Evolutionary conservation across 2,113 vertebrate species (phyloP).

Genomic region (Gracilinanus agilis): DNA sequence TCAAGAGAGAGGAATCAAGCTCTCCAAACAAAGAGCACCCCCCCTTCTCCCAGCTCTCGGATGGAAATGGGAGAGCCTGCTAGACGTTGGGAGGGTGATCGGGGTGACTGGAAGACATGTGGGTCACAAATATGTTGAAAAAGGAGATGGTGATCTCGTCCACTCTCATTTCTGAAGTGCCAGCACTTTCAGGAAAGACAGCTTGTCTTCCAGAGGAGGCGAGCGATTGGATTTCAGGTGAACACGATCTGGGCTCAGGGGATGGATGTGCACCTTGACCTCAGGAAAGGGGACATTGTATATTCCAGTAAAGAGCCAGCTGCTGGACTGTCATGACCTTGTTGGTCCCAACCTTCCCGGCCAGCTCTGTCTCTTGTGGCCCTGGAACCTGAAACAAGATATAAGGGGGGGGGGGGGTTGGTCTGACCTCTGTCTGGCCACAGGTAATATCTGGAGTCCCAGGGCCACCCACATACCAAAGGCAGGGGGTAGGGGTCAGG

Average conservation of each 20-base stretch:
- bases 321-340: background rate
- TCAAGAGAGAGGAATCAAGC: background rate
- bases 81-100: background rate
- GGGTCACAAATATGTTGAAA: background rate
- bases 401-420: too few relatives aligned
- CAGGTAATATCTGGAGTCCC: background rate
- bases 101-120: background rate
- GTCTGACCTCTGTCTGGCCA: background rate
- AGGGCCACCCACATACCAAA: background rate
- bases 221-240: background rate
- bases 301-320: background rate
- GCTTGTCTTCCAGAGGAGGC: background rate
- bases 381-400: background rate
- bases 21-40: background rate
- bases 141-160: background rate
- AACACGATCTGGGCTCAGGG: background rate
- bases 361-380: background rate
- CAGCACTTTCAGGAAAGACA: background rate
- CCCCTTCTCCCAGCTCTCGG: background rate
- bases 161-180: background rate
- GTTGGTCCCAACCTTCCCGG: background rate
- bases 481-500: background rate
- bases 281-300: background rate
- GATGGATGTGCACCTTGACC: background rate
- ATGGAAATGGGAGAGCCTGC: background rate